Evolutionary conservation across 2,797 vertebrate species (phyloP).

Genomic region (Stomatorhinus walkeri): DNA sequence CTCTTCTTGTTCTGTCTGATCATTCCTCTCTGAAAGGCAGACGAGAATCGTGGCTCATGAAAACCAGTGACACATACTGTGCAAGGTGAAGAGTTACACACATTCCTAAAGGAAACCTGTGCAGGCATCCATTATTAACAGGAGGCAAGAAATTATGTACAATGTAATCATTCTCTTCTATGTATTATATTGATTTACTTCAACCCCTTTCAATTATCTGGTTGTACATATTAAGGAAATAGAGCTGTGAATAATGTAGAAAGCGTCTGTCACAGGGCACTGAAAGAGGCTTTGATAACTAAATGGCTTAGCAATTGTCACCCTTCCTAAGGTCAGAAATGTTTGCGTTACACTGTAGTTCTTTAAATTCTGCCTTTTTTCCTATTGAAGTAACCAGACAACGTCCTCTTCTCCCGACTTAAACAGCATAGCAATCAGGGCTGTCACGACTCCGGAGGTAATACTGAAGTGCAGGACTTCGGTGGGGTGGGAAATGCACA

Average conservation of each 20-base stretch:
- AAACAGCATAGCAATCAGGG: neutral
- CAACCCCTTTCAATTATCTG: neutral
- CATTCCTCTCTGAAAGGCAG: slow-evolving; percentile 78
- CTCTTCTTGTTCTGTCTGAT: slow-evolving; percentile 91
- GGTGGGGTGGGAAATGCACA: neutral
- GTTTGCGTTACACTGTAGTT: neutral
- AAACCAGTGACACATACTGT: slow-evolving; percentile 17
- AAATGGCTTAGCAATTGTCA: neutral
- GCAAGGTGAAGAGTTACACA: neutral
- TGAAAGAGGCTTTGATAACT: neutral
- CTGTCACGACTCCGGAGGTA: neutral
- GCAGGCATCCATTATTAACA: neutral
- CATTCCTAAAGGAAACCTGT: neutral
- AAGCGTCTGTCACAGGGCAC: neutral
- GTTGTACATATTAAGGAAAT: neutral
- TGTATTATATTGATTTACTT: neutral
- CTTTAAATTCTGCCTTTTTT: neutral
- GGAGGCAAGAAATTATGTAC: neutral
- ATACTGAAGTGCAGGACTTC: neutral
- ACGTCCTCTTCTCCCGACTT: neutral
- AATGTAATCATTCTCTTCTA: neutral
- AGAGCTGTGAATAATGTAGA: neutral
- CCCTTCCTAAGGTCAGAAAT: neutral
- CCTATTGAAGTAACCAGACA: neutral
- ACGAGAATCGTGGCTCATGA: neutral